phyloP scores from a whole-genome alignment of 2,888 invertebrate species.

The Nemotelus pantherinus region DNA sequence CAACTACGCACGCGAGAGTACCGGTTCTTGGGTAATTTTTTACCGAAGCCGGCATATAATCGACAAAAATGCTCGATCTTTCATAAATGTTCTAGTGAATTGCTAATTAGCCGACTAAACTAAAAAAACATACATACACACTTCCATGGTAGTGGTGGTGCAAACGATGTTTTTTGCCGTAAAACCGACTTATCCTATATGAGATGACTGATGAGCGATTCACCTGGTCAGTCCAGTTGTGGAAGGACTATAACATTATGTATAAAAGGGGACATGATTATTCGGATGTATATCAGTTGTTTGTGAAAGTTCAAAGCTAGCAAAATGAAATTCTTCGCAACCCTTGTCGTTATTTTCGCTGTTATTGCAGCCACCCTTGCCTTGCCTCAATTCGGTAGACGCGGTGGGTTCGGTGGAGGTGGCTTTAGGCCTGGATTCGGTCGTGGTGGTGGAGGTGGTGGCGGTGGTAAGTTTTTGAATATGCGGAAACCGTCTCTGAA shows the following conservation, averaged over 20 bases:
- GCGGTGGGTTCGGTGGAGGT: conserved; percentile 4
- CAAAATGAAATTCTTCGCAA: conserved; percentile 37
- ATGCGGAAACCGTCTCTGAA: too few relatives aligned
- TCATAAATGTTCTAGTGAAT: neutral
- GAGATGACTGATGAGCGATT: conserved; percentile 7
- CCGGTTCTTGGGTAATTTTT: conserved; percentile 27
- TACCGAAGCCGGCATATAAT: neutral
- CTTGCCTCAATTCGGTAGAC: conserved; percentile 30
- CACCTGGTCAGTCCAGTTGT: conserved; percentile 24
- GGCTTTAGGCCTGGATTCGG: neutral
- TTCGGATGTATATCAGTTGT: conserved; percentile 20
- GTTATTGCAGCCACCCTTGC: conserved; percentile 28
- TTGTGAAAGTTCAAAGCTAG: conserved; percentile 3
- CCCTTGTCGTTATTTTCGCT: conserved; percentile 14
- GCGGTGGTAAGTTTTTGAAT: neutral
- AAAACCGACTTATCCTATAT: conserved; percentile 5
- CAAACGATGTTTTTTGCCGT: conserved; percentile 11
- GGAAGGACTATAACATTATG: conserved; percentile 9
- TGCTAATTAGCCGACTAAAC: neutral
- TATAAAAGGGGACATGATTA: conserved; percentile 34
- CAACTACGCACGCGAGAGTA: neutral
- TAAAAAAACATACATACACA: neutral
- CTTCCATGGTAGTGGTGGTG: too few relatives aligned
- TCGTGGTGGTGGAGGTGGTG: conserved; percentile 1
- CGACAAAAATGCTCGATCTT: neutral